Base-by-base conservation (phyloP, 2,888 invertebrate species). In the Campoplex capitator region DNA sequence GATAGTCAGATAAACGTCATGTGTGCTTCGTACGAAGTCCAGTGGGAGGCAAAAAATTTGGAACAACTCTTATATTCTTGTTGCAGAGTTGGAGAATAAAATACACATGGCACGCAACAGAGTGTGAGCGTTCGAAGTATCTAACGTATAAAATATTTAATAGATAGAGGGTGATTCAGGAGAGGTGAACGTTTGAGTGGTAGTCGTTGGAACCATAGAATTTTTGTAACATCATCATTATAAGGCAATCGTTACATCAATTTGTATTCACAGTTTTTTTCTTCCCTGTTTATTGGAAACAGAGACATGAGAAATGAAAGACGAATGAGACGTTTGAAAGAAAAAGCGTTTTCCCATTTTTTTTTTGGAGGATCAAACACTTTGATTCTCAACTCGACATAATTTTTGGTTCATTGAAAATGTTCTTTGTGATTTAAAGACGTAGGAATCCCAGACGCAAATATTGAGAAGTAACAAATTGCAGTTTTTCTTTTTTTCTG, bases 61-160 rank as follows among this genome's bases (percentile, higher is more conserved):
- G 23, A 67, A 48, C 13, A 76, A 51, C 1, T 32, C 51, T 51
- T 65, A n/a, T 48, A 65, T 77, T 42, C 65, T 58, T 35, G 51
- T 11, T 51, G 7, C 65, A 35, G 48, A n/a, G 28, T 62, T 32
- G 75, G 62, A 18, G 62, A 77, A 84, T 84, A 74, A 84, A 51
- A 54, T 67, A 78, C 67, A 73, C 78, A 74, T 9, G 73, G 73
- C 67, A 73, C 78, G 67, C 77, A 84, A 78, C 74, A 68, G 42
- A 78, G 54, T 23, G 78, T 68, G 79, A 48, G 54, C 35, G 78
- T 78, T 73, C 48, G 56, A 75, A 45, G 54, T n/a, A 48, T 74
- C 7, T 8, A 81, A 7, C 38, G 54, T 18, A 73, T 23, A 23
- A 51, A 11, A 35, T n/a, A n/a, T 8, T 32, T 48, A 18, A 38